These are phyloP conservation scores for Polylopha cassiicola DNA, from an alignment of 2,888 invertebrate species.

Conservation along the genomic window DNA sequence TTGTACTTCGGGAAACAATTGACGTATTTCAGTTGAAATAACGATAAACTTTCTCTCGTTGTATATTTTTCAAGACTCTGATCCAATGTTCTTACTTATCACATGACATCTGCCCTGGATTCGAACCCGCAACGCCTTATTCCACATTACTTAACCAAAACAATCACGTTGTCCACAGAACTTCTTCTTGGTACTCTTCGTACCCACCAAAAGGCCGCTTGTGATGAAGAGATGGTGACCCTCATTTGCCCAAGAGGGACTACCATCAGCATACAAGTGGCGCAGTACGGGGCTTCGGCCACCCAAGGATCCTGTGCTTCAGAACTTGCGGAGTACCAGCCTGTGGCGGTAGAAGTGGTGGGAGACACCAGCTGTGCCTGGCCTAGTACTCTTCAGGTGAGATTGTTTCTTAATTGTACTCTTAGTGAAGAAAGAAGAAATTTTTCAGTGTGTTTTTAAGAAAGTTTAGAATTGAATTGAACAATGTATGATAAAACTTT, in stretches of 20 bases:
- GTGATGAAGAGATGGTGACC: slow-evolving; percentile 92
- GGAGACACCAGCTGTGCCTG: slow-evolving; percentile 84
- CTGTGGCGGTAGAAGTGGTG: slow-evolving; percentile 70
- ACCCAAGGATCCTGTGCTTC: slow-evolving; percentile 69
- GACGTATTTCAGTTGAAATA: too few relatives aligned
- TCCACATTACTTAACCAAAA: too few relatives aligned
- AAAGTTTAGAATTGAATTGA: too few relatives aligned
- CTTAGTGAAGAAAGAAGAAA: slow-evolving; percentile 4
- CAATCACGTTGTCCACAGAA: slow-evolving; percentile 77
- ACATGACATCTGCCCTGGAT: too few relatives aligned
- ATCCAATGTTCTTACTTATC: too few relatives aligned
- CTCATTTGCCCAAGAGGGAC: slow-evolving; percentile 94
- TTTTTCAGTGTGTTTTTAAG: too few relatives aligned
- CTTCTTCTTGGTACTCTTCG: slow-evolving; percentile 92
- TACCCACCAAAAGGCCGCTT: slow-evolving; percentile 93
- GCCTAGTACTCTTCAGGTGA: slow-evolving; percentile 88
- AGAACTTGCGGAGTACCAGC: slow-evolving; percentile 69
- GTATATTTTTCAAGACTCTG: too few relatives aligned
- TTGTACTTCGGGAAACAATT: too few relatives aligned
- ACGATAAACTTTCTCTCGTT: too few relatives aligned
- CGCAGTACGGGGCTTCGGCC: slow-evolving; percentile 88
- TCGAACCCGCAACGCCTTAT: too few relatives aligned
- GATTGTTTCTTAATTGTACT: slow-evolving; percentile 32
- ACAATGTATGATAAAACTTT: too few relatives aligned
- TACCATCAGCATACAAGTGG: slow-evolving; percentile 92